These are phyloP conservation scores for Thaumetopoea pityocampa DNA, from an alignment of 1,140 invertebrate species.

Conservation along the genomic window DNA sequence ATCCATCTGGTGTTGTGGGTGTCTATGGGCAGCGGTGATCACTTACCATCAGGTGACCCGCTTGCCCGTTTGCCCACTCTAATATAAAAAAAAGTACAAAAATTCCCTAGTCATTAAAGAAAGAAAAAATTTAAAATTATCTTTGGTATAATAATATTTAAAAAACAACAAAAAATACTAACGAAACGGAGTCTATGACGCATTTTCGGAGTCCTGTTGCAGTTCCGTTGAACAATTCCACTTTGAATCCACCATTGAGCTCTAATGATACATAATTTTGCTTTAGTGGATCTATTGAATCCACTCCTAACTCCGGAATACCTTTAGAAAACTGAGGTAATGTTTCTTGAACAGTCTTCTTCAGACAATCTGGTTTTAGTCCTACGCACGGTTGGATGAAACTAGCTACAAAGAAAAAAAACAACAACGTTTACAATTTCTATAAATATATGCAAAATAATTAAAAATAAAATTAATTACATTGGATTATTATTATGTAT, in stretches of 20 bases:
- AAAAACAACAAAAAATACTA: conserved; percentile 18
- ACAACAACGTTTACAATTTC: neutral
- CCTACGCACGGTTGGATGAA: conserved; percentile 44
- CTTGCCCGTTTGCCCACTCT: too few relatives aligned
- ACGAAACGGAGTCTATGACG: conserved; percentile 40
- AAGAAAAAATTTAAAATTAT: neutral
- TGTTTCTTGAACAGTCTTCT: conserved; percentile 41
- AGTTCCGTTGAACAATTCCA: conserved; percentile 34
- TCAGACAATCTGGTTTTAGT: conserved; percentile 43
- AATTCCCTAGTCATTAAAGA: too few relatives aligned
- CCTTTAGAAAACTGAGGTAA: conserved; percentile 46
- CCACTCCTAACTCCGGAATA: conserved; percentile 39
- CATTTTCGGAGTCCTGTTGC: conserved; percentile 46
- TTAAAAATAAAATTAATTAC: too few relatives aligned
- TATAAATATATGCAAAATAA: too few relatives aligned
- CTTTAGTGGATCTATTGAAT: conserved; percentile 35
- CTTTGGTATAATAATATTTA: neutral
- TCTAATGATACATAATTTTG: conserved; percentile 28
- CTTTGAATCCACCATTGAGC: conserved; percentile 42
- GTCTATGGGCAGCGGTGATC: too few relatives aligned
- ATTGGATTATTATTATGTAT: too few relatives aligned
- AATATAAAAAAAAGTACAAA: too few relatives aligned
- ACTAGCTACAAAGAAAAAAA: conserved; percentile 35
- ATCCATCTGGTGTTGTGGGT: too few relatives aligned
- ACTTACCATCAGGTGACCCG: too few relatives aligned